A percentile compares a stretch with the other conserved stretches of the same genome.
Evolutionary conservation across 2,797 vertebrate species (phyloP).

Genomic region (Melanotaenia nigrans): DNA sequence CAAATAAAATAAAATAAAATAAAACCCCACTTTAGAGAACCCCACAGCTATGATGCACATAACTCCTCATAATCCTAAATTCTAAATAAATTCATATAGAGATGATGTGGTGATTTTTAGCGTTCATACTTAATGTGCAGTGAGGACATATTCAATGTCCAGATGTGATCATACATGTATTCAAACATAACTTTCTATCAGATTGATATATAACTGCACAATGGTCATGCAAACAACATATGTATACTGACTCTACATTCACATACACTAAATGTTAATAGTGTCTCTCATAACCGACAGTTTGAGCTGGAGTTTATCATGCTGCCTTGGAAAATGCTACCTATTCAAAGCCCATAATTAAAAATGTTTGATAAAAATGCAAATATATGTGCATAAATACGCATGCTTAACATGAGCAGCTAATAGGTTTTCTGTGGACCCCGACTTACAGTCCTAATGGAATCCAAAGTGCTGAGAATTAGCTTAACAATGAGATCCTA

Average conservation of each 20-base stretch:
- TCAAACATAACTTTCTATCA: conserved; percentile 29
- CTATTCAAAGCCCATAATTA: conserved; percentile 78
- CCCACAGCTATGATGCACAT: background rate
- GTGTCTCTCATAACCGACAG: conserved; percentile 46
- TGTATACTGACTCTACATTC: conserved; percentile 4
- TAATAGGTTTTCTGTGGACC: conserved; percentile 69
- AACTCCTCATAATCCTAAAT: background rate
- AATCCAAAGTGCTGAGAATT: conserved; percentile 69
- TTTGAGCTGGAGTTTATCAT: conserved; percentile 66
- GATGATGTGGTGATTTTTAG: conserved; percentile 9
- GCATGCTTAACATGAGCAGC: conserved; percentile 65
- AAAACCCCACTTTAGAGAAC: no score
- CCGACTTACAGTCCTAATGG: conserved; percentile 68
- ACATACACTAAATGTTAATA: conserved; percentile 52
- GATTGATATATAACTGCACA: conserved; percentile 20
- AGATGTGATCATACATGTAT: conserved; percentile 12
- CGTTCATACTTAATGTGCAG: background rate
- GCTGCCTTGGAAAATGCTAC: conserved; percentile 65
- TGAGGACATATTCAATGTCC: conserved; percentile 1
- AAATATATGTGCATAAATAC: conserved; percentile 84
- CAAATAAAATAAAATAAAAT: background rate
- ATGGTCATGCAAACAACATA: conserved; percentile 46
- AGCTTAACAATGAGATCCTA: conserved; percentile 68
- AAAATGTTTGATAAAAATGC: conserved; percentile 81
- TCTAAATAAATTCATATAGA: background rate